Evolutionary conservation across 2,113 vertebrate genomes (phyloP), one percentile per base, ranked within the genome.

Genomic region (Peromyscus californicus): DNA sequence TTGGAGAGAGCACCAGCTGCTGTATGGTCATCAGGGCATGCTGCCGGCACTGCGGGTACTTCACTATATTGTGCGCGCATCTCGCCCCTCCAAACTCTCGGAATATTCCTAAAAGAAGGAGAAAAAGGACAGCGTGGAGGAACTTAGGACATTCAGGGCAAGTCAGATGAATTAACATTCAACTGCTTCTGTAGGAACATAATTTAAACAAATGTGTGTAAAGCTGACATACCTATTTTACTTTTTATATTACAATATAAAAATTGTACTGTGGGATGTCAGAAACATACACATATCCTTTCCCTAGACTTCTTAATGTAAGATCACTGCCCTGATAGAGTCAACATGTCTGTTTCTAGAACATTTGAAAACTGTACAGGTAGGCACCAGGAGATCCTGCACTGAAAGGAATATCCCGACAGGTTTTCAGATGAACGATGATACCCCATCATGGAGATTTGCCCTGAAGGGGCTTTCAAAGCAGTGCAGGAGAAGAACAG

Each of bases 21-120:
- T 99, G 99, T 96, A 99, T 99, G 96, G 99, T 99, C 99, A 99
- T 99, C 97, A 99, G 98, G 0, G 99, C 99, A 0, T 99, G 99
- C 96, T 99, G 99, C 7, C 99, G 99, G 93, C 99, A 99, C 95
- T 99, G 99, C 0, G 99, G 99, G 89, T 99, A 99, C 98, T 98
- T 99, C 24, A 99, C 99, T 3, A 99, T 99, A 98, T 99, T 99
- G 98, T 99, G 99, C 0, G 99, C 99, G 3, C 99, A 99, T 4
- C 99, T 99, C 0, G 99, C 99, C 0, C 99, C 99, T 2, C 99
- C 99, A 89, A 99, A 99, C 98, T 99, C 99, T 88, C 99, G 99
- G 98, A 99, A 99, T 93, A 99, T 98, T 88, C 99, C 99, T 99
- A 59, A 84, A 59, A 65, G 2, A 82, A 51, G 39, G 42, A 79